These are phyloP conservation scores for Ahaetulla prasina DNA, from an alignment of 2,113 vertebrate genomes.

Conservation along the genomic window DNA sequence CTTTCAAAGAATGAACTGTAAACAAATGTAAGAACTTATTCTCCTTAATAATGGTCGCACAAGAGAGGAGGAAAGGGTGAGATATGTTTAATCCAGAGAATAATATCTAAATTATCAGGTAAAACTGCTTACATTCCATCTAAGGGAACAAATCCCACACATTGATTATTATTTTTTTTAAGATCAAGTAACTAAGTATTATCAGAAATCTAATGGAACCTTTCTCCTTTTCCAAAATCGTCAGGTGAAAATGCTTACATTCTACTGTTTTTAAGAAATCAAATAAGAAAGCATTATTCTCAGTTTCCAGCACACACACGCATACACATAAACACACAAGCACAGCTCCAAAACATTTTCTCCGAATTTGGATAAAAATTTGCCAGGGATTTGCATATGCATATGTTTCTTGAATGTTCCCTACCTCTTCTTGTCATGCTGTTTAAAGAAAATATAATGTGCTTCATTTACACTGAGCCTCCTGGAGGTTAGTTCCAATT, in stretches of 20 bases:
- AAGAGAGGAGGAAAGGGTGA: neutral
- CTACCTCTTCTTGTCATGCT: neutral
- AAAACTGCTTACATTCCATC: neutral
- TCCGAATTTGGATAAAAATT: neutral
- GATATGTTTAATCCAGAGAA: neutral
- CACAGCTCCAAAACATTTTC: neutral
- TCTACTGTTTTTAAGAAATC: neutral
- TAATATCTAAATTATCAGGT: neutral
- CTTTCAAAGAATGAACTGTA: neutral
- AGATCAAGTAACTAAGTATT: neutral
- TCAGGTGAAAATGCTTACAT: neutral
- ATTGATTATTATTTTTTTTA: neutral
- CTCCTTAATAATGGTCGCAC: neutral
- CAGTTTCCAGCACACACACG: neutral
- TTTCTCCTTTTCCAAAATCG: neutral
- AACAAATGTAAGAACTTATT: neutral
- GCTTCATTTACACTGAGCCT: neutral
- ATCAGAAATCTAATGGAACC: fast-evolving
- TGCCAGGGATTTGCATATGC: neutral
- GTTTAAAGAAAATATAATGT: neutral
- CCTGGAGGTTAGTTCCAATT: neutral
- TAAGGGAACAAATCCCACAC: neutral
- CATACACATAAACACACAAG: no score
- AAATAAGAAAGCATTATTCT: neutral
- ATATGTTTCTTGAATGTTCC: neutral